These are phyloP conservation scores for Entomobrya multifasciata DNA, from an alignment of 2,888 invertebrate species.

Conservation along the genomic window DNA sequence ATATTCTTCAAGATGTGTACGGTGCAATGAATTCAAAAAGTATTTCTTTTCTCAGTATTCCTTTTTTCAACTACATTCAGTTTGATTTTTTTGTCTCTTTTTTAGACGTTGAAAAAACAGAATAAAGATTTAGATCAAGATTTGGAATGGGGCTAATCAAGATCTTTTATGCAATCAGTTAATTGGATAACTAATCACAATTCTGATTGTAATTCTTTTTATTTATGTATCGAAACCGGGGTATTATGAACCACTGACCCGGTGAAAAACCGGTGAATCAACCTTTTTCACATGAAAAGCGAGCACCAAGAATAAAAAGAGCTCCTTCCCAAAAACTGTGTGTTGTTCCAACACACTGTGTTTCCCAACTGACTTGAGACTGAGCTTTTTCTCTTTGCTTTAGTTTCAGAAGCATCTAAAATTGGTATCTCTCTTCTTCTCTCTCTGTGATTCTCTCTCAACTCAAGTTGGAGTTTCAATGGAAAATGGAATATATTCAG, in stretches of 20 bases:
- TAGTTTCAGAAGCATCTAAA: constrained; percentile 48
- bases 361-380: constrained; percentile 30
- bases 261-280: constrained; percentile 15
- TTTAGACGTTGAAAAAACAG: not conserved
- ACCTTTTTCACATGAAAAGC: not conserved
- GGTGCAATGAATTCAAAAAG: too few relatives aligned
- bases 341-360: constrained; percentile 52
- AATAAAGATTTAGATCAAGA: too few relatives aligned
- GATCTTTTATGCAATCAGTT: too few relatives aligned
- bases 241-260: constrained; percentile 4
- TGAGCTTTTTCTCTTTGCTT: constrained; percentile 30
- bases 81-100: too few relatives aligned
- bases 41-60: too few relatives aligned
- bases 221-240: not conserved
- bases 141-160: too few relatives aligned
- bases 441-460: too few relatives aligned
- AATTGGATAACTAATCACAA: too few relatives aligned
- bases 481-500: not conserved
- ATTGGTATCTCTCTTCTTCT: constrained; percentile 6
- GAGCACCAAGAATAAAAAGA: constrained; percentile 28
- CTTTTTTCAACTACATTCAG: too few relatives aligned
- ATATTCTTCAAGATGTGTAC: too few relatives aligned
- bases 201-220: too few relatives aligned
- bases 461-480: too few relatives aligned
- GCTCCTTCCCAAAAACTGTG: constrained; percentile 35